Percentiles rank a stretch among this genome's conserved stretches.
Evolutionary conservation across 2,888 invertebrate species (phyloP).

Genomic region (Tetrapedia diversipes): DNA sequence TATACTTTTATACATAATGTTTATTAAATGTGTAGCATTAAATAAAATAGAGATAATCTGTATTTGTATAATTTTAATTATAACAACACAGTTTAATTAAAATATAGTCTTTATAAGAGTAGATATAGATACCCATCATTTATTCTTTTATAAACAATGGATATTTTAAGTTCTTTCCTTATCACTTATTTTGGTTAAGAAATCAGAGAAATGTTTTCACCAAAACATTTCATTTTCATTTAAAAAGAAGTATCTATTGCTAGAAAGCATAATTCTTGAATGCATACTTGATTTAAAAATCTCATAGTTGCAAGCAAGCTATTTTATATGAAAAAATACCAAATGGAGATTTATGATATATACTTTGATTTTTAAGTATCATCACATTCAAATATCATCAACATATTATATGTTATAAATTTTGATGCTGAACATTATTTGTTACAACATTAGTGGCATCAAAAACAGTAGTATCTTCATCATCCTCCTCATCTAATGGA

Average conservation of each 20-base stretch:
- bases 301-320: slow-evolving; percentile 45
- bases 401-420: slow-evolving; percentile 54
- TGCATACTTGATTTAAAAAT: slow-evolving; percentile 41
- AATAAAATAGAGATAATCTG: slow-evolving; percentile 78
- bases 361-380: slow-evolving; percentile 14
- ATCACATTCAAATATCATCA: slow-evolving; percentile 22
- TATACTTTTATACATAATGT: slow-evolving; percentile 61
- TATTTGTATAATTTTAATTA: slow-evolving; percentile 74
- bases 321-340: slow-evolving; percentile 37
- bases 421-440: slow-evolving; percentile 67
- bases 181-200: slow-evolving; percentile 58
- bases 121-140: slow-evolving; percentile 55
- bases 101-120: slow-evolving; percentile 69
- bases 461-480: slow-evolving; percentile 82
- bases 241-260: slow-evolving; percentile 57
- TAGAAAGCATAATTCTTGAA: slow-evolving; percentile 56
- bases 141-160: slow-evolving; percentile 42
- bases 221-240: slow-evolving; percentile 39
- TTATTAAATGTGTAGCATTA: slow-evolving; percentile 71
- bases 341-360: slow-evolving; percentile 23
- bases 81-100: slow-evolving; percentile 71
- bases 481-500: slow-evolving; percentile 83
- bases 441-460: slow-evolving; percentile 77
- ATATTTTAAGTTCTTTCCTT: slow-evolving; percentile 47
- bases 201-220: slow-evolving; percentile 47